These are phyloP conservation scores for Geococcyx californianus DNA, from an alignment of 2,113 vertebrate genomes.

Conservation along the genomic window DNA sequence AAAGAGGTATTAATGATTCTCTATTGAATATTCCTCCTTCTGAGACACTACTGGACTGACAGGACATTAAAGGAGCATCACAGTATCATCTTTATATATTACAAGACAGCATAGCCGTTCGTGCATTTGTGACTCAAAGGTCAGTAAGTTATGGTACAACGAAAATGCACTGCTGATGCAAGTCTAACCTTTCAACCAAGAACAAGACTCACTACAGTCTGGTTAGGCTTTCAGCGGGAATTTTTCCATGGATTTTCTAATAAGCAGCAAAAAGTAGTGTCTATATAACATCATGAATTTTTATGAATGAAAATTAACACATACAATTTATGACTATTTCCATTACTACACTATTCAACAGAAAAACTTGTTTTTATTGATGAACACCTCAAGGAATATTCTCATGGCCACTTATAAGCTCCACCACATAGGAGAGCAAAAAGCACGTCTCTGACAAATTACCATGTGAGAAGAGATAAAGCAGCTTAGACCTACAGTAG, in stretches of 20 bases:
- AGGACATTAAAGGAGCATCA: background rate
- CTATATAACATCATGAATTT: background rate
- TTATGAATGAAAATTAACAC: background rate
- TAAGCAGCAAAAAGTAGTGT: background rate
- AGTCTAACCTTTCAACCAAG: background rate
- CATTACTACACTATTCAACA: background rate
- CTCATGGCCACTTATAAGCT: background rate
- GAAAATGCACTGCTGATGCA: background rate
- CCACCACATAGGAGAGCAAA: background rate
- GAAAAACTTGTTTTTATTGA: constrained; percentile 5
- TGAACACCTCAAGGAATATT: background rate
- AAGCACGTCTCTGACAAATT: constrained; percentile 50
- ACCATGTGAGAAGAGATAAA: constrained; percentile 42
- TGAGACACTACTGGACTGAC: background rate
- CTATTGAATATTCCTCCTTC: background rate
- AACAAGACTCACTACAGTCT: background rate
- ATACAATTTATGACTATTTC: background rate
- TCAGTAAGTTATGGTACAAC: background rate
- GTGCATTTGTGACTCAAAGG: background rate
- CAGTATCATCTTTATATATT: background rate
- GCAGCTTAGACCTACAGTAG: constrained; percentile 24
- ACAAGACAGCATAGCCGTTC: background rate
- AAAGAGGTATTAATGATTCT: background rate
- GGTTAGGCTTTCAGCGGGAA: background rate
- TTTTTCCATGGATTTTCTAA: background rate